These are phyloP conservation scores for Sycophila sp. DNA, from an alignment of 1,140 invertebrate genomes.

Conservation along the genomic window DNA sequence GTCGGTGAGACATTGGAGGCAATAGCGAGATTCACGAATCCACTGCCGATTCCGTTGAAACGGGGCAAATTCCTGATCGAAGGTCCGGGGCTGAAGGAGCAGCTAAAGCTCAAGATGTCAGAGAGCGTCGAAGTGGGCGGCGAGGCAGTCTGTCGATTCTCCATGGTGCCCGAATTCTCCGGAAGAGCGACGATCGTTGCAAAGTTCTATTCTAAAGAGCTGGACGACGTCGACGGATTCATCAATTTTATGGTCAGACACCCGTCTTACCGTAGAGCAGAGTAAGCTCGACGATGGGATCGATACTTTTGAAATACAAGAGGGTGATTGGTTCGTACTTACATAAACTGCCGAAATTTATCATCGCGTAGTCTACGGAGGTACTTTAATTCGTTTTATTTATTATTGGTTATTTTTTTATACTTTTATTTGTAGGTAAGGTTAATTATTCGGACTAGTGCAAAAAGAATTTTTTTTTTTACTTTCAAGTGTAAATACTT, in stretches of 20 bases:
- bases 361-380: neutral
- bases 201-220: constrained; percentile 83
- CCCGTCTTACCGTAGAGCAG: neutral
- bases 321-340: no score
- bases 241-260: constrained; percentile 68
- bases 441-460: no score
- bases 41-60: constrained; percentile 79
- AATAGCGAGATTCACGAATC: constrained; percentile 81
- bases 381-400: neutral
- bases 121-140: constrained; percentile 72
- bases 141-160: constrained; percentile 75
- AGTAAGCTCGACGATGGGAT: neutral
- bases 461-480: no score
- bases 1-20: constrained; percentile 74
- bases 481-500: no score
- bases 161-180: constrained; percentile 75
- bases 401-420: neutral
- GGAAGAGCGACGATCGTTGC: constrained; percentile 81
- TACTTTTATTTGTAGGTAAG: neutral
- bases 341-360: no score
- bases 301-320: no score
- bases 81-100: constrained; percentile 78
- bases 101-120: constrained; percentile 75
- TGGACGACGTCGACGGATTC: constrained; percentile 86
- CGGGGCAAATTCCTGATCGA: constrained; percentile 83